Base-by-base conservation (phyloP, 1,140 invertebrate species). In the Leucophenga varia region DNA sequence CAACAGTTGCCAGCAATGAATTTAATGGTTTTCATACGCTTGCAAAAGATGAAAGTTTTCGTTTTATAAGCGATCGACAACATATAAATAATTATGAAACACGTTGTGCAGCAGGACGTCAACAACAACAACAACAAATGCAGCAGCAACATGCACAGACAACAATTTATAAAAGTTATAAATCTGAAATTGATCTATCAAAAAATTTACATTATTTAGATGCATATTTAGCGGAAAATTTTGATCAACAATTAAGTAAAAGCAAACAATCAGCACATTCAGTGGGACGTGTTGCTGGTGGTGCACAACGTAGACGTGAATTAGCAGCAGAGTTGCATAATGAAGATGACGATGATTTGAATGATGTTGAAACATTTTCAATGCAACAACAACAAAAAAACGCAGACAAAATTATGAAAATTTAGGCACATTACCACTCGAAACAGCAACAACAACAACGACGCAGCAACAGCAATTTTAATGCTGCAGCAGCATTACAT, bases 121-220 rank as follows among this genome's bases (percentile, higher is more conserved):
- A 17, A n/a, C 19, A 43, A 12, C 28, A 43, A 21, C 4, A 16
- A 37, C 35, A 12, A 36, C 54, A 6, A 45, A 56, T 17, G 49
- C 49, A 0, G 45, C 49, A 0, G 54, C 21, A 5, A 25, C 12
- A 47, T 54, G 61, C 59, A 8, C 65, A 74, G 30, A 61, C 68
- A 20, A 70, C 64, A 19, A 61, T 73, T 34, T 75, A 75, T 30
- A 75, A 75, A 47, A 74, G 72, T 43, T 75, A 75, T 47, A 75
- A 75, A 32, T 75, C 72, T 1, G 73, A 75, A 53, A 69, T 75
- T 4, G 73, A 75, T 47, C 52, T 75, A 8, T 71, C 70, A 35
- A 73, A 72, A 43, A 75, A 75, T 44, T 47, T 75, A 12, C 64
- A 74, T 45, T 75, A 75, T 38, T 30, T 75, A 30, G 73, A 75